Evolutionary conservation across 2,888 invertebrate species (phyloP).

Genomic region (Therioaphis trifolii): DNA sequence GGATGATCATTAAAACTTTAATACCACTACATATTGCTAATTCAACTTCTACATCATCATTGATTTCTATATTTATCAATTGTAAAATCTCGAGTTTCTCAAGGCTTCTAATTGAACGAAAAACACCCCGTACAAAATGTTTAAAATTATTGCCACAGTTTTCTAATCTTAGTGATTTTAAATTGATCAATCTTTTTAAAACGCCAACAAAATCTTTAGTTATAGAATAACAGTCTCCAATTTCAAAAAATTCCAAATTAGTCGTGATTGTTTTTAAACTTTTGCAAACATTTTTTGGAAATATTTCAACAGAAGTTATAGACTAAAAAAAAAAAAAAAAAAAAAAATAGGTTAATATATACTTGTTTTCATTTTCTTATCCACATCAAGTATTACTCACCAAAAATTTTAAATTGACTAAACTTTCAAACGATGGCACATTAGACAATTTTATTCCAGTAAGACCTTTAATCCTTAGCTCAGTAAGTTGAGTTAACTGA

Average conservation of each 20-base stretch:
- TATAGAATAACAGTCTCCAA: constrained; percentile 83
- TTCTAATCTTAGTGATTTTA: constrained; percentile 80
- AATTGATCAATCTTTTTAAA: constrained; percentile 73
- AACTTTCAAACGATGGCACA: constrained; percentile 75
- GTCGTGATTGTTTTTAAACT: constrained; percentile 74
- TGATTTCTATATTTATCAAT: constrained; percentile 85
- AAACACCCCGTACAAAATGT: constrained; percentile 71
- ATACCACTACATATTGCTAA: constrained; percentile 80
- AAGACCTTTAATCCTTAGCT: constrained; percentile 80
- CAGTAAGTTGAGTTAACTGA: constrained; percentile 75
- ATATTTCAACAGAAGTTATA: constrained; percentile 71
- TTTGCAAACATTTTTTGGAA: constrained; percentile 65
- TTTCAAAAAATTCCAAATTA: constrained; percentile 79
- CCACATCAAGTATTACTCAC: too few species aligned
- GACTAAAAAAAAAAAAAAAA: constrained; percentile 69
- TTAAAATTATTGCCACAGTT: constrained; percentile 77
- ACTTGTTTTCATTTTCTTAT: neutral
- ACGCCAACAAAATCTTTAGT: constrained; percentile 78
- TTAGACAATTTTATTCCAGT: constrained; percentile 74
- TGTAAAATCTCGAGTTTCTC: constrained; percentile 78
- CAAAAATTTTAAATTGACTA: constrained; percentile 77
- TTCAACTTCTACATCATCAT: constrained; percentile 81
- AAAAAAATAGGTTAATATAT: too few species aligned
- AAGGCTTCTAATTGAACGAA: constrained; percentile 76
- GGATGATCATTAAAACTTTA: constrained; percentile 79